Evolutionary conservation across 2,113 vertebrate genomes (phyloP).

Genomic region (Rhynchomys soricoides): DNA sequence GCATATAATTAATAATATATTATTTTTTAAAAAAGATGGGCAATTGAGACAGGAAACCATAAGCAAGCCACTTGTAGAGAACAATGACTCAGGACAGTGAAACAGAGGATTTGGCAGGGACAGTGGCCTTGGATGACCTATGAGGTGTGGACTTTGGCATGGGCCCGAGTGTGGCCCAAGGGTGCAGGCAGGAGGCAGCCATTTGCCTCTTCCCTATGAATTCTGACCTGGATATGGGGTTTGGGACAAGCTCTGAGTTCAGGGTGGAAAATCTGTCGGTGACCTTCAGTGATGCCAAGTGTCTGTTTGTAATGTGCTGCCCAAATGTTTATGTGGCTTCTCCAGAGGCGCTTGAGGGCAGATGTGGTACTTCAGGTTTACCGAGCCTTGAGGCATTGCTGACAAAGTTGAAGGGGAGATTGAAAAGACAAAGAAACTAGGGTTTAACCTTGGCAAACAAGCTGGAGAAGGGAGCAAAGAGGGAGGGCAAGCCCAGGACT

Average conservation of each 20-base stretch:
- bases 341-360: not conserved
- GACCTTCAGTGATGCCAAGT: rapidly evolving
- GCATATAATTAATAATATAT: not conserved
- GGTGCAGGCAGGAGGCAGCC: not conserved
- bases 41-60: rapidly evolving
- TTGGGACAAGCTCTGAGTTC: not conserved
- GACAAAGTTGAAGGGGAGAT: rapidly evolving
- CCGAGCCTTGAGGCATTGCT: not conserved
- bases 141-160: not conserved
- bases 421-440: not conserved
- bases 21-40: not conserved
- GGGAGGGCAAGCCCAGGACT: rapidly evolving
- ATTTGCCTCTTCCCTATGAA: not conserved
- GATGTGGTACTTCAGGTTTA: not conserved
- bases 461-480: too few relatives aligned
- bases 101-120: not conserved
- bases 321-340: not conserved
- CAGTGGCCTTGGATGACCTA: not conserved
- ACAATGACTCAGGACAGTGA: not conserved
- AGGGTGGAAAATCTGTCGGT: rapidly evolving
- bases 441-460: not conserved
- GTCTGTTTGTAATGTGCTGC: rapidly evolving
- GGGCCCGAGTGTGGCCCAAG: not conserved
- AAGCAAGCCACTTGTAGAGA: not conserved
- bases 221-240: not conserved